phyloP scores from a whole-genome alignment of 2,113 vertebrate species.

The Poecile atricapillus region DNA sequence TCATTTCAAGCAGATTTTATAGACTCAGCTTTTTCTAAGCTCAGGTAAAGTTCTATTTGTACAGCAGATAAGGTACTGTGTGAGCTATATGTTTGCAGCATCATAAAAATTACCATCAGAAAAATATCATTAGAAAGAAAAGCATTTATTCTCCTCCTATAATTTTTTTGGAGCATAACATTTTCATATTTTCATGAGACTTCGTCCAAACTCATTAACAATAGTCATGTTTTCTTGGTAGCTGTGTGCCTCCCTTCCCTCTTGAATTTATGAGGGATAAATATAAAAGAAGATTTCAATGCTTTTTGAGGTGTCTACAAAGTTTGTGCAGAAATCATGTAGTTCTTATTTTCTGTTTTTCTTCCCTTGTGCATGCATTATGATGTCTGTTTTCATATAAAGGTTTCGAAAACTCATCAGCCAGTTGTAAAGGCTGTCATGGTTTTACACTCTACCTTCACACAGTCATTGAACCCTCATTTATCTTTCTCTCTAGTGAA shows the following conservation, averaged over 20 bases:
- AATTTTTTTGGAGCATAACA: background rate
- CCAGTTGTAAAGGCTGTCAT: background rate
- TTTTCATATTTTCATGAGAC: background rate
- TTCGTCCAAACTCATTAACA: background rate
- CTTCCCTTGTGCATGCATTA: background rate
- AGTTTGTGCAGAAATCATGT: background rate
- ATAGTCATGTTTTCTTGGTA: background rate
- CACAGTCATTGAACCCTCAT: background rate
- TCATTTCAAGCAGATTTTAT: background rate
- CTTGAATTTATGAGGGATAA: background rate
- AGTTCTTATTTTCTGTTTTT: background rate
- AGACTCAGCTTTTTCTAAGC: background rate
- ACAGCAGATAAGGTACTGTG: background rate
- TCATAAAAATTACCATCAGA: background rate
- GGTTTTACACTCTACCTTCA: background rate
- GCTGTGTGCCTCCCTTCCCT: background rate
- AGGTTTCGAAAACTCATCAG: background rate
- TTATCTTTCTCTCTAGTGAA: background rate
- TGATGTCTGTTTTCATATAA: background rate
- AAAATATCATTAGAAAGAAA: background rate
- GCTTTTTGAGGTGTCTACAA: background rate
- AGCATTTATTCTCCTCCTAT: background rate
- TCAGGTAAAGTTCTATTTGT: background rate
- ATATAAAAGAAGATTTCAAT: background rate
- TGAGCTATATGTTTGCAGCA: background rate